Base-by-base conservation (phyloP, 2,797 vertebrate species). In the Kryptopterus vitreolus region DNA sequence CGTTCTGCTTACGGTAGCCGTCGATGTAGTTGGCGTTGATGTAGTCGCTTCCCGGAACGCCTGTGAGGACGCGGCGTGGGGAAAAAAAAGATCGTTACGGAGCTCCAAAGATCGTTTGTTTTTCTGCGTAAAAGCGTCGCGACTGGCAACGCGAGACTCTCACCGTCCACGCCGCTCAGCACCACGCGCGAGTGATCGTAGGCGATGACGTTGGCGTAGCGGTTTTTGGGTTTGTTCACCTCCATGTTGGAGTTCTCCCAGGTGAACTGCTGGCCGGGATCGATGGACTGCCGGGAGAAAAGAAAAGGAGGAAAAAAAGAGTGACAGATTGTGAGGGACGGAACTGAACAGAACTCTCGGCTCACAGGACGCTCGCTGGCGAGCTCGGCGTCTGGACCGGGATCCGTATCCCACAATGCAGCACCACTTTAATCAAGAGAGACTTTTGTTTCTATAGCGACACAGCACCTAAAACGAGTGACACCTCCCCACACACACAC, bases 181-280 rank as follows among this genome's bases (percentile, higher is more conserved):
- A 99, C 94, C 86, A 98, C 97, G 12, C 97, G 94, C 0, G 97
- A 97, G 88, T 99, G 97, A 90, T 99, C 98, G 1, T 73, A 73
- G 70, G 70, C 70, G 70, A 73, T 73, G 70, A 73, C 70, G 22
- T 73, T 73, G 84, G 98, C 97, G 75, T 99, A 99, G 88, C 98
- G 98, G 85, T 99, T 99, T 93, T 99, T 99, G 12, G 97, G 96
- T 90, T 98, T 99, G 88, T 98, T 99, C 85, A 98, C 96, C 87
- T 99, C 97, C 86, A 98, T 91, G 91, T 98, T 99, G 77, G 98
- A 99, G 84, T 99, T 95, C 90, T 99, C 96, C 97, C 97, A 99
- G 0, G 97, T 98, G 91, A 98, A 98, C 91, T 98, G 96, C 90
- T 98, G 98, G 33, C 96, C 96, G 0, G 97, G 96, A 88, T 99